These are phyloP conservation scores for Rhagologus leucostigma DNA, from an alignment of 2,113 vertebrate genomes.

Conservation along the genomic window DNA sequence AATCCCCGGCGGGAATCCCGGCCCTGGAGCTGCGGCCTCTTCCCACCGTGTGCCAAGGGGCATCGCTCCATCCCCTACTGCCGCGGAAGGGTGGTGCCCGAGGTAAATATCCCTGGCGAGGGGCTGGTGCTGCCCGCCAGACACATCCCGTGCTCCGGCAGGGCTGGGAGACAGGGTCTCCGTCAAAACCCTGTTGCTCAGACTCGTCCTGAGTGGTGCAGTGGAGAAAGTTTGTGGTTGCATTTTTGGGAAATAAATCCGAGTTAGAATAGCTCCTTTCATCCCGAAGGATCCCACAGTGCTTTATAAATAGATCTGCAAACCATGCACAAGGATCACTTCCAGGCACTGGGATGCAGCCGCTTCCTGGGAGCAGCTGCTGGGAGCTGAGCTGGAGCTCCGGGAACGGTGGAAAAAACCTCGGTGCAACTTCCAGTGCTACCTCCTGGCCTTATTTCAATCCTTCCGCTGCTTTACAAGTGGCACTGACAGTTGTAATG, in stretches of 20 bases:
- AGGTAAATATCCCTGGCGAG: not conserved
- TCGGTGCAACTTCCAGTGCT: not conserved
- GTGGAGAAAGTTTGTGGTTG: not conserved
- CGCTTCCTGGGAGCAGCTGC: not conserved
- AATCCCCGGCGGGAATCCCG: conserved; percentile 21
- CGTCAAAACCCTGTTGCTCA: fast-evolving
- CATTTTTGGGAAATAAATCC: not conserved
- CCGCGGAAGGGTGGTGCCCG: not conserved
- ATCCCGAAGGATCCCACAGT: not conserved
- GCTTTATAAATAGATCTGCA: conserved; percentile 28
- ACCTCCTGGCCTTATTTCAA: not conserved
- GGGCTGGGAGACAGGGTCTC: too few species aligned
- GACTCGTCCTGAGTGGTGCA: fast-evolving
- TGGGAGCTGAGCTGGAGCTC: not conserved
- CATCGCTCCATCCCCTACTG: not conserved
- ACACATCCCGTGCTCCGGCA: not conserved
- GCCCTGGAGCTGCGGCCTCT: not conserved
- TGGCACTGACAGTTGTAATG: not conserved
- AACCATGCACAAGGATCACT: not conserved
- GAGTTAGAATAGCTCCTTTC: not conserved
- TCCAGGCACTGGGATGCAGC: not conserved
- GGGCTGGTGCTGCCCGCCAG: not conserved
- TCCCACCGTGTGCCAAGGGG: not conserved
- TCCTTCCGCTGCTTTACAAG: not conserved
- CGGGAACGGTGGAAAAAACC: not conserved